Evolutionary conservation across 2,888 invertebrate species (phyloP).

Genomic region (Melikaiella ostensackeni): DNA sequence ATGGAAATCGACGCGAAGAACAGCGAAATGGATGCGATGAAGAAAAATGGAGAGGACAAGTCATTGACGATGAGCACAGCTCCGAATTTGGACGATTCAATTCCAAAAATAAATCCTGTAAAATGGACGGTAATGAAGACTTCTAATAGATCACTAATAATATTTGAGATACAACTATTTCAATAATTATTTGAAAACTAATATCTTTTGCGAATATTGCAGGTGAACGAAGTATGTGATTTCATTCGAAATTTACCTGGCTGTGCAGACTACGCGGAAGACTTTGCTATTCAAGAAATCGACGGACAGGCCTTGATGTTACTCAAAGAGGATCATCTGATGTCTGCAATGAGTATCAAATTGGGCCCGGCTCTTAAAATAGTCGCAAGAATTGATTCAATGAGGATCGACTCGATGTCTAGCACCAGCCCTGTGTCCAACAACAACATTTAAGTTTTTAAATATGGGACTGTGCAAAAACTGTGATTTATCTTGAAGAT

Average conservation of each 20-base stretch:
- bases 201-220: constrained; percentile 51
- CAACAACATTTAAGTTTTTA: constrained; percentile 49
- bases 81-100: constrained; percentile 65
- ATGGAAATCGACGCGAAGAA: constrained; percentile 71
- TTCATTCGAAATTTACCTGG: constrained; percentile 94
- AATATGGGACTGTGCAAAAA: constrained; percentile 39
- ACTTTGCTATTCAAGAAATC: constrained; percentile 96
- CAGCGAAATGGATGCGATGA: constrained; percentile 63
- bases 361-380: constrained; percentile 97
- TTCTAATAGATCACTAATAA: neutral
- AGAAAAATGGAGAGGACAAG: constrained; percentile 77
- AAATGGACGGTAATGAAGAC: constrained; percentile 82
- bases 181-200: neutral
- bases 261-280: constrained; percentile 95
- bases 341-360: constrained; percentile 96
- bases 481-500: neutral
- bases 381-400: constrained; percentile 92
- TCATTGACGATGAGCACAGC: constrained; percentile 63
- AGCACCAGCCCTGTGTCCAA: constrained; percentile 62
- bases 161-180: constrained; percentile 2
- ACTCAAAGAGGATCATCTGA: constrained; percentile 95
- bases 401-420: constrained; percentile 81
- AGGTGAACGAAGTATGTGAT: constrained; percentile 92
- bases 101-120: constrained; percentile 81
- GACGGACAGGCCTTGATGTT: constrained; percentile 96